Evolutionary conservation across 2,888 invertebrate species (phyloP).

Genomic region (Seira sanloemensis): DNA sequence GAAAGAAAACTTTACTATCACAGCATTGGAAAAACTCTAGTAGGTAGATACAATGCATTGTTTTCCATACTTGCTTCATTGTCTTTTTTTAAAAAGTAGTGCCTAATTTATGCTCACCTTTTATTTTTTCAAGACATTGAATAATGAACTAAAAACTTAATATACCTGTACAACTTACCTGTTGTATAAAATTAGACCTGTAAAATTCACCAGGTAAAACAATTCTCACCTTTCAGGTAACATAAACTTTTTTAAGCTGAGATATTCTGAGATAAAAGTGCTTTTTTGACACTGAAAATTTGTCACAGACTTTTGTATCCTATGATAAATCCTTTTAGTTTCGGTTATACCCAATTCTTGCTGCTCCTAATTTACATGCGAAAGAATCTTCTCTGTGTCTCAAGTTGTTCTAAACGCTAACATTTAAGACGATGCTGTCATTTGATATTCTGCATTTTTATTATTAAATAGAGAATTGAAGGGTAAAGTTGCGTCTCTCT

Average conservation of each 20-base stretch:
- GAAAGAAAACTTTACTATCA: no score
- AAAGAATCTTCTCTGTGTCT: no score
- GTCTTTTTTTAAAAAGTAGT: slow-evolving; percentile 32
- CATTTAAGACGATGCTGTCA: no score
- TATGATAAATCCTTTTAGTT: slow-evolving; percentile 29
- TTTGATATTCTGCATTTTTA: background rate
- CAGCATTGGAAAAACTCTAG: no score
- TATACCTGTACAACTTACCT: background rate
- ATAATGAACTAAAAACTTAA: slow-evolving; percentile 29
- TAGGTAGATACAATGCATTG: no score
- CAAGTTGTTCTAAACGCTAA: no score
- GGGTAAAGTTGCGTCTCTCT: background rate
- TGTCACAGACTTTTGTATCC: slow-evolving; percentile 33
- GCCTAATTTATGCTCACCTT: background rate
- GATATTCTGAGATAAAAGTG: no score
- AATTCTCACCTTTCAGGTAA: slow-evolving; percentile 2
- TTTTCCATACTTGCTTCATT: slow-evolving; percentile 22
- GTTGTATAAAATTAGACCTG: background rate
- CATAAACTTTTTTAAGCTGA: background rate
- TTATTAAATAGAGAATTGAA: slow-evolving; percentile 1
- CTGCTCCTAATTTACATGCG: slow-evolving; percentile 27
- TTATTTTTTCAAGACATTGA: slow-evolving; percentile 29
- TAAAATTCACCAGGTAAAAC: background rate
- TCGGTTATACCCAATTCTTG: slow-evolving; percentile 6
- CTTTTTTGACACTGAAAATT: slow-evolving; percentile 46